These are phyloP conservation scores for Ethmia dodecea DNA, from an alignment of 2,888 invertebrate genomes.

Conservation along the genomic window DNA sequence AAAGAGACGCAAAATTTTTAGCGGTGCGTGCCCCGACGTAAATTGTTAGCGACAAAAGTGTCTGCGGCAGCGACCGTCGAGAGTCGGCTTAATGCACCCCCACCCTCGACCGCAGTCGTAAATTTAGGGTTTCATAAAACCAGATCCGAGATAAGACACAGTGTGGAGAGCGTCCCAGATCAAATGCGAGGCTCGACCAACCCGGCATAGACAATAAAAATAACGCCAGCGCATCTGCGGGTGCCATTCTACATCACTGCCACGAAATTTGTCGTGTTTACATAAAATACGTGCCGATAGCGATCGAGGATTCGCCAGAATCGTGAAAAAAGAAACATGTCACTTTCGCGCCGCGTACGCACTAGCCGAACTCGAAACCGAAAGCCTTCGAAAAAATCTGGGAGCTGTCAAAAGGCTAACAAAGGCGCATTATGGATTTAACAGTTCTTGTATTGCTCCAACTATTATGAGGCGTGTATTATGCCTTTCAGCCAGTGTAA, in stretches of 20 bases:
- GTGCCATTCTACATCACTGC: constrained; percentile 50
- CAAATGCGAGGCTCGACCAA: constrained; percentile 65
- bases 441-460: constrained; percentile 71
- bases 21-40: constrained; percentile 68
- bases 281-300: constrained; percentile 71
- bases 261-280: constrained; percentile 73
- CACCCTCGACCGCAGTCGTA: constrained; percentile 73
- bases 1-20: constrained; percentile 67
- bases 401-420: constrained; percentile 65
- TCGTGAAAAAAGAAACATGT: constrained; percentile 42
- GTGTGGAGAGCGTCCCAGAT: constrained; percentile 72
- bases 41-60: constrained; percentile 73
- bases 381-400: constrained; percentile 40
- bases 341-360: constrained; percentile 45
- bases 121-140: constrained; percentile 79
- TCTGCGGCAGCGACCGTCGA: constrained; percentile 63
- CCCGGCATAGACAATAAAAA: constrained; percentile 66
- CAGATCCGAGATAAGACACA: constrained; percentile 77
- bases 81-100: constrained; percentile 69
- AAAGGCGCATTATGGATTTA: constrained; percentile 74
- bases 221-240: constrained; percentile 73
- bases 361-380: constrained; percentile 52
- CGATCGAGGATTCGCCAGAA: constrained; percentile 64
- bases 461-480: constrained; percentile 74
- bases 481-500: constrained; percentile 66